Evolutionary conservation across 2,888 invertebrate species (phyloP).

Genomic region (Xylota segnis): DNA sequence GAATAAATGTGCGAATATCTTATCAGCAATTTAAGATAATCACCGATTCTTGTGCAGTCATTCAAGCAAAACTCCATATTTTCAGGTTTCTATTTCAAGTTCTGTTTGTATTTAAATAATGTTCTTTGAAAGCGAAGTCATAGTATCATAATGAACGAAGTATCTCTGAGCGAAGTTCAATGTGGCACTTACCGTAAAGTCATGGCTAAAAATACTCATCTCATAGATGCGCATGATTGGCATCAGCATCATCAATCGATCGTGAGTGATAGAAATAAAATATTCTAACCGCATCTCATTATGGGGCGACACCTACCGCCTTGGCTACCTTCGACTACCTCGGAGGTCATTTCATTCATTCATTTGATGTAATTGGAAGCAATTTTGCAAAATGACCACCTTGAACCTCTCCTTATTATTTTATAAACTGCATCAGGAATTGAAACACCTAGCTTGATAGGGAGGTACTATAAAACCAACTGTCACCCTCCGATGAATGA

Average conservation of each 20-base stretch:
- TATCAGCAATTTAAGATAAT: too few relatives aligned
- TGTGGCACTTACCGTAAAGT: not conserved
- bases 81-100: too few relatives aligned
- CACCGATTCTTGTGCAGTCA: too few relatives aligned
- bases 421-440: not conserved
- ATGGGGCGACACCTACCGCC: not conserved
- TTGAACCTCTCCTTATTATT: not conserved
- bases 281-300: not conserved
- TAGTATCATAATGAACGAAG: too few relatives aligned
- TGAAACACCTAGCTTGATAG: not conserved
- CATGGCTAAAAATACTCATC: not conserved
- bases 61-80: too few relatives aligned
- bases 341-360: not conserved
- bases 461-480: constrained; percentile 32
- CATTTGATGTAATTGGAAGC: not conserved
- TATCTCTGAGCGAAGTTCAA: not conserved
- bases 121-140: too few relatives aligned
- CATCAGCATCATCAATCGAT: constrained; percentile 2
- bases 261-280: not conserved
- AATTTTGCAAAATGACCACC: not conserved
- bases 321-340: not conserved
- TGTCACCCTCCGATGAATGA: not conserved
- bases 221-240: not conserved
- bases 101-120: too few relatives aligned
- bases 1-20: too few relatives aligned